Evolutionary conservation across 2,797 vertebrate genomes (phyloP), one percentile per base, ranked within the genome.

Genomic region (Buceros bicornis): DNA sequence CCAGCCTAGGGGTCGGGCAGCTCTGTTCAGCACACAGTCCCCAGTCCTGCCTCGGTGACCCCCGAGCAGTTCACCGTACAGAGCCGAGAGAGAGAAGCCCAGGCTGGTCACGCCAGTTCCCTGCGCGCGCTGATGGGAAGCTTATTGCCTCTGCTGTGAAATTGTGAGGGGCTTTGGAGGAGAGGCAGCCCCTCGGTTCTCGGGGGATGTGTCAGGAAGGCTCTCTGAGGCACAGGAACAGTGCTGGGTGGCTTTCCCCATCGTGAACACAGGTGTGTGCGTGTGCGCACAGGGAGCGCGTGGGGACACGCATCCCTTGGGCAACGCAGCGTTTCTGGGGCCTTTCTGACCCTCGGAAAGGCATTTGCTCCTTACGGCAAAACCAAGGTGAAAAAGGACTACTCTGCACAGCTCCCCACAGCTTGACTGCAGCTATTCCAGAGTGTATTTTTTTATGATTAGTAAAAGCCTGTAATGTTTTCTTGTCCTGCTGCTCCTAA

Each of bases 131-230:
- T 97, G 97, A 89, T 96, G 85, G 80, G 86, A 85, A 88, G 62
- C 84, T 97, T 88, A 92, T 90, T 97, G 81, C 93, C 96, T 90
- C 71, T 93, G 87, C 89, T 95, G 93, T 95, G 83, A 95, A 93
- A 74, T 24, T 82, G 88, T 90, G 96, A 82, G 93, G 61, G 65
- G 79, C 95, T 83, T 90, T 87, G 91, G 97, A 92, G 80, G 74
- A 94, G 93, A 80, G 40, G 95, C 93, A 81, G 89, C 89, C n/a
- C 3, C 65, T 6, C 0, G 1, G 4, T 35, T 97, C 96, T 91
- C 61, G 0, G 72, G 94, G 96, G 94, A 87, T 18, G 53, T 79
- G 87, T 91, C 84, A 65, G 57, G 91, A 79, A 45, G 56, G 62
- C 83, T 62, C 91, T 80, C 78, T 87, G 21, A 79, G 85, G 87